A percentile compares a stretch with the other conserved stretches of the same genome.
Evolutionary conservation across 2,113 vertebrate genomes (phyloP).

Genomic region (Haliaeetus leucogaster): DNA sequence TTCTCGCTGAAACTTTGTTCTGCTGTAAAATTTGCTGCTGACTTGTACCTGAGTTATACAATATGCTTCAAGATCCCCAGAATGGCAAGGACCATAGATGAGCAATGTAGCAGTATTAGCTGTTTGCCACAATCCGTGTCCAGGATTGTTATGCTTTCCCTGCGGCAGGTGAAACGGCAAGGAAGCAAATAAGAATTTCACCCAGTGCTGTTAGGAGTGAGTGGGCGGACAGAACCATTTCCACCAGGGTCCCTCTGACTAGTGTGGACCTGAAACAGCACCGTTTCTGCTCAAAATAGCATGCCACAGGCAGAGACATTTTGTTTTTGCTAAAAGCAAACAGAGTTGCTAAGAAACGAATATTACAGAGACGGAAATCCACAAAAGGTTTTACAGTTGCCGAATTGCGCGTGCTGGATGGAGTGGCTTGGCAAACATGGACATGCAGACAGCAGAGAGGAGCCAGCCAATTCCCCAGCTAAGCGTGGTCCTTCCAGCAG

Average conservation of each 20-base stretch:
- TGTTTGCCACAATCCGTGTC: background rate
- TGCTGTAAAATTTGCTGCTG: background rate
- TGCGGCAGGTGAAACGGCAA: background rate
- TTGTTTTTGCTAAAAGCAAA: conserved; percentile 64
- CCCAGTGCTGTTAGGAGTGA: background rate
- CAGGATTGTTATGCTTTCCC: background rate
- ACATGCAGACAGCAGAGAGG: background rate
- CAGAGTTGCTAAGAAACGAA: conserved; percentile 70
- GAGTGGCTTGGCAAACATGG: background rate
- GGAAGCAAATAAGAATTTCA: background rate
- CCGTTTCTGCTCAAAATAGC: conserved; percentile 48
- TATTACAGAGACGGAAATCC: conserved; percentile 53
- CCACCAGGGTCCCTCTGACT: conserved; percentile 33
- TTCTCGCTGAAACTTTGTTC: background rate
- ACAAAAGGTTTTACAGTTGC: conserved; percentile 41
- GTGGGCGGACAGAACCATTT: background rate
- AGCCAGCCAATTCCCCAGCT: background rate
- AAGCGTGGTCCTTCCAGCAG: background rate
- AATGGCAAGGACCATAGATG: background rate
- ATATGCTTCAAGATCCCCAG: background rate
- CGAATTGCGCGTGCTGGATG: background rate
- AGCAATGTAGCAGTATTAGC: background rate
- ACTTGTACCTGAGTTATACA: background rate
- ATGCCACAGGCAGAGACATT: conserved; percentile 57
- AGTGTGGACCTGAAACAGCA: conserved; percentile 4